Conservation (phyloP, 2,797 vertebrate species). For the Schizothorax lantsangensis region DNA sequence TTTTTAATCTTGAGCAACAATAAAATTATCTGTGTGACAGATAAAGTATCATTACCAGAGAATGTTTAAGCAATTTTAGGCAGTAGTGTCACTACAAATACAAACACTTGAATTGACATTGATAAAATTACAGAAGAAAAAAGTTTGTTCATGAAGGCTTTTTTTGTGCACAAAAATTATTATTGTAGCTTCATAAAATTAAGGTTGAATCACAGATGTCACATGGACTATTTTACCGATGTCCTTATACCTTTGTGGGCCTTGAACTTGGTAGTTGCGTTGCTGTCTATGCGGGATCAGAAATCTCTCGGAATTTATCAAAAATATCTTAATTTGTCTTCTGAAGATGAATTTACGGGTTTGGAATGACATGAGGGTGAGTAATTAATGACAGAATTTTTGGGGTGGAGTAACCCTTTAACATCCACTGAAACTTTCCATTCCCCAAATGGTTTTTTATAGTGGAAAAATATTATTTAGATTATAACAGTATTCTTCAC, state of each 20-base stretch:
- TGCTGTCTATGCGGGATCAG: neutral
- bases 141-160: neutral
- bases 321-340: neutral
- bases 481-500: neutral
- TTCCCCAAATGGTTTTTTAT: neutral
- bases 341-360: neutral
- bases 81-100: neutral
- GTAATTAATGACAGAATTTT: neutral
- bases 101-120: neutral
- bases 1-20: neutral
- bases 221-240: neutral
- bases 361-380: neutral
- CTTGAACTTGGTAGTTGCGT: neutral
- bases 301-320: neutral
- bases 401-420: neutral
- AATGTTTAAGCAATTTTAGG: neutral
- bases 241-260: neutral
- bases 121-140: neutral
- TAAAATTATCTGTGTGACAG: neutral
- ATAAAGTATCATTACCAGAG: neutral
- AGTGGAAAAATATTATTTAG: too few relatives aligned
- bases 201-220: neutral
- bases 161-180: neutral
- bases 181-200: neutral
- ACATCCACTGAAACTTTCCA: neutral